Conservation (phyloP, 1,140 invertebrate genomes). For the Cydia splendana region DNA sequence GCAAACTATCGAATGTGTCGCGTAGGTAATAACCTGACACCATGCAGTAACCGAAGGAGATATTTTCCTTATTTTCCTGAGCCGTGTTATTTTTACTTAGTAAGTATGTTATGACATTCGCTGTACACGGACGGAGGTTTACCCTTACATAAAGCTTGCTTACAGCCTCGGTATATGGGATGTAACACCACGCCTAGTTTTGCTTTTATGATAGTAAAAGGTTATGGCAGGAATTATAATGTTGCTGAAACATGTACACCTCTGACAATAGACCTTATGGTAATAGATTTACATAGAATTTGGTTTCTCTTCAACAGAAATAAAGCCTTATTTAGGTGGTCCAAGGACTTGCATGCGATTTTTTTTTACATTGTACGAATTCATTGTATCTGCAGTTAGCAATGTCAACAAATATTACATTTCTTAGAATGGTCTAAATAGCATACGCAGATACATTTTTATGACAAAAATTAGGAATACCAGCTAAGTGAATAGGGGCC, state of each 20-base stretch:
- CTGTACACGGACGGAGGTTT: neutral
- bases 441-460: too few relatives aligned
- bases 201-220: neutral
- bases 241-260: neutral
- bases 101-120: slow-evolving; percentile 6
- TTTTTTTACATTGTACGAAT: too few relatives aligned
- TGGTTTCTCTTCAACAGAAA: too few relatives aligned
- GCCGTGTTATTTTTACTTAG: slow-evolving; percentile 20
- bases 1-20: neutral
- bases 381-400: too few relatives aligned
- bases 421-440: too few relatives aligned
- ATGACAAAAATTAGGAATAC: too few relatives aligned
- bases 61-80: slow-evolving; percentile 25
- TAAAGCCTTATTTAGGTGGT: too few relatives aligned
- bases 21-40: neutral
- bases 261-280: neutral
- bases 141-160: neutral
- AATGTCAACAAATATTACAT: too few relatives aligned
- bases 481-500: too few relatives aligned
- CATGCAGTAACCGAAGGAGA: neutral
- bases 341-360: too few relatives aligned
- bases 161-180: neutral
- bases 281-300: too few relatives aligned
- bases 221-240: slow-evolving; percentile 5
- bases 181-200: neutral